Evolutionary conservation across 2,797 vertebrate species (phyloP).

Genomic region (Distichodus sexfasciatus): DNA sequence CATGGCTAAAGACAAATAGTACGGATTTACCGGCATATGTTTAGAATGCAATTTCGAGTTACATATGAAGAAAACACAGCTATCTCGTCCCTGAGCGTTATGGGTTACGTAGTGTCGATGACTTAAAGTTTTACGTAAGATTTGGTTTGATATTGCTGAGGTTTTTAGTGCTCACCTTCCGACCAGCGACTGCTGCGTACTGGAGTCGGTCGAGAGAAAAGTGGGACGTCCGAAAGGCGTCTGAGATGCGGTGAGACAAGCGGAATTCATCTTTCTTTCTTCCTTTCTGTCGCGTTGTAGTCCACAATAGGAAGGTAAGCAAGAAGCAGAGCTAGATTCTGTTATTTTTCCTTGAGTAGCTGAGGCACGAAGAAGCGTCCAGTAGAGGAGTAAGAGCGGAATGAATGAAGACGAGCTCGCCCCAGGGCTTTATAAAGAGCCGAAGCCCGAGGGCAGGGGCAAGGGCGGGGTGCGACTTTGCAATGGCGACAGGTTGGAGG

Average conservation of each 20-base stretch:
- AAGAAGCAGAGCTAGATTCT: not conserved
- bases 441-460: slow-evolving; percentile 15
- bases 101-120: too few relatives aligned
- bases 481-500: not conserved
- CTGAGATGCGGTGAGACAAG: slow-evolving; percentile 47
- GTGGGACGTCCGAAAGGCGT: slow-evolving; percentile 33
- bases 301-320: slow-evolving; percentile 4
- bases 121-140: too few relatives aligned
- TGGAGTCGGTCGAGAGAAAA: slow-evolving; percentile 36
- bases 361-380: not conserved
- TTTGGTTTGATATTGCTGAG: not conserved
- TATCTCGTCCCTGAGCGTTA: too few relatives aligned
- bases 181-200: slow-evolving; percentile 32
- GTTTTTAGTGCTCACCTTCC: slow-evolving; percentile 53
- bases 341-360: not conserved
- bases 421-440: slow-evolving; percentile 50
- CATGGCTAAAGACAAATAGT: too few relatives aligned
- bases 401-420: slow-evolving; percentile 35
- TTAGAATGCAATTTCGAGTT: too few relatives aligned
- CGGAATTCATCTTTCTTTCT: slow-evolving; percentile 57
- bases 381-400: not conserved
- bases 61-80: too few relatives aligned
- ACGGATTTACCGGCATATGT: too few relatives aligned
- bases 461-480: not conserved
- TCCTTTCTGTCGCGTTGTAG: not conserved